Base-by-base conservation (phyloP, 92 coral and sea anemone genomes). In the Heliopora coerulea region DNA sequence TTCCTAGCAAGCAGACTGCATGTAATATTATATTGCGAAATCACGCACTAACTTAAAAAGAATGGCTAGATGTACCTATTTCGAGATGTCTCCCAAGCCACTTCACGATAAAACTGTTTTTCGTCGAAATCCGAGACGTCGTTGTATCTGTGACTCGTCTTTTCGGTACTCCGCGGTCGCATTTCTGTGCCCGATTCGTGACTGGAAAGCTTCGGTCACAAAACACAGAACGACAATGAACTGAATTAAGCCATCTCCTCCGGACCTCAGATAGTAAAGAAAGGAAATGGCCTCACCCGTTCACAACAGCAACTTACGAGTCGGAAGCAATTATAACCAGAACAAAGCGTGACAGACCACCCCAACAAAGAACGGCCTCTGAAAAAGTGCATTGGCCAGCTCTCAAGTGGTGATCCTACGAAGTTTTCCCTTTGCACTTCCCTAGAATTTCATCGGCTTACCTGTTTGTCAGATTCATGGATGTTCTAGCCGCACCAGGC, bases 291-390 rank as follows among this genome's bases (percentile, higher is more conserved):
- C 37, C 5, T 26, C 28, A 67, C 54, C 59, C 77, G 15, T 70
- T 52, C 15, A 19, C 25, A 50, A 19, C 77, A 8, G 49, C 52
- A 63, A 19, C 35, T 46, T 46, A 35, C 12, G 59, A 42, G 46
- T 67, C 77, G 77, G 77, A 70, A 70, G 77, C 77, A 52, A 70
- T 70, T 70, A 70, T 26, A 26, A 23, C 61, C 24, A 26, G 44
- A 27, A 52, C 62, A 70, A 70, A 52, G 62, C 63, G 77, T 70
- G 77, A 23, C 74, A 14, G 44, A 57, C 63, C 63, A 70, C 48
- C 62, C 49, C 62, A 35, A 56, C 24, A 50, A 70, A 52, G 62
- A 50, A 50, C 14, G 63, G 49, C 63, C 34, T 29, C 20, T 41
- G 30, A 8, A 28, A 61, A 63, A 63, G 30, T 15, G 0, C 6